Percentiles rank a stretch among this genome's conserved stretches.
Evolutionary conservation across 2,113 vertebrate genomes (phyloP).

Genomic region (Anoplopoma fimbria): DNA sequence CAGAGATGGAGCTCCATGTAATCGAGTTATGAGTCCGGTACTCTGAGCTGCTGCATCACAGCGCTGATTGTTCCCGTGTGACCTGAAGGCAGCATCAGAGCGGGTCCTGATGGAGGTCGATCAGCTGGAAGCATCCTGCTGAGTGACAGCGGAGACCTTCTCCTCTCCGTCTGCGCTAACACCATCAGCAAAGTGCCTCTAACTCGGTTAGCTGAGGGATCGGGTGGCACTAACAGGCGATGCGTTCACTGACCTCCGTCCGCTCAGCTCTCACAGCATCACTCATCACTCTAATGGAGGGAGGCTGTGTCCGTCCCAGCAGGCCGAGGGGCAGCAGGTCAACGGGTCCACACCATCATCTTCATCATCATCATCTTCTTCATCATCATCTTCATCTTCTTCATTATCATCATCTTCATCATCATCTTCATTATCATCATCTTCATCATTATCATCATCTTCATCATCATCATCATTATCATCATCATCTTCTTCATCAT

Average conservation of each 20-base stretch:
- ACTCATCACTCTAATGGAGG: constrained; percentile 67
- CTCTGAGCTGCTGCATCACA: constrained; percentile 35
- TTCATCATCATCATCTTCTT: constrained; percentile 25
- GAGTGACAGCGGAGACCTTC: constrained; percentile 18
- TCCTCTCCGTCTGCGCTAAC: constrained; percentile 63
- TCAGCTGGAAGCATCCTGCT: constrained; percentile 34
- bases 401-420: too few species aligned
- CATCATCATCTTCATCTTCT: too few species aligned
- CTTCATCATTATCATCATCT: background rate
- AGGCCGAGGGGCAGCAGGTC: constrained; percentile 26
- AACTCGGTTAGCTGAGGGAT: constrained; percentile 73
- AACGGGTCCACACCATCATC: constrained; percentile 34
- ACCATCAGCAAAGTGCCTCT: constrained; percentile 74
- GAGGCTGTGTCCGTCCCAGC: constrained; percentile 26
- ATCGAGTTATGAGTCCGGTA: background rate
- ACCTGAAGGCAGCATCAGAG: constrained; percentile 56
- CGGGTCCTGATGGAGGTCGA: constrained; percentile 44
- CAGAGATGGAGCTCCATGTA: too few species aligned
- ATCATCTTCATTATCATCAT: too few species aligned
- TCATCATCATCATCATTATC: too few species aligned
- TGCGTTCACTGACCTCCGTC: constrained; percentile 60
- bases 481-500: too few species aligned
- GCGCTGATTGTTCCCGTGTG: constrained; percentile 52
- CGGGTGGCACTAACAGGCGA: constrained; percentile 59
- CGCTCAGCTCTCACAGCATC: constrained; percentile 57